These are phyloP conservation scores for Scaptomyza reducta DNA, from an alignment of 2,888 invertebrate genomes.

Conservation along the genomic window DNA sequence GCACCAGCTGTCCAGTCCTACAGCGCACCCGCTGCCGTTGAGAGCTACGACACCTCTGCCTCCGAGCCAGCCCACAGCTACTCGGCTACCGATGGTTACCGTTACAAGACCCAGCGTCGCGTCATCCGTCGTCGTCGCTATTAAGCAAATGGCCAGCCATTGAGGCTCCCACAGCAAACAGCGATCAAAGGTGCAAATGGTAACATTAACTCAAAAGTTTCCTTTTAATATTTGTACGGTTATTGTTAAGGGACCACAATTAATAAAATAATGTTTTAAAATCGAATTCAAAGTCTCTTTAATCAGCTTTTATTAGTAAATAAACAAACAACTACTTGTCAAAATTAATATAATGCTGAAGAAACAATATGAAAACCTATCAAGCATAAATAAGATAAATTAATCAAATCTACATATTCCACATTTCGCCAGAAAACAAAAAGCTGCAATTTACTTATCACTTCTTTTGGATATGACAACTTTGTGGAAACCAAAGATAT, in stretches of 20 bases:
- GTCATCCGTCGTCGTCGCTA: conserved; percentile 76
- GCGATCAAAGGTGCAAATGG: conserved; percentile 24
- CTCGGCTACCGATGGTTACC: conserved; percentile 81
- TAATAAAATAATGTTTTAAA: conserved; percentile 46
- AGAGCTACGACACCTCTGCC: conserved; percentile 47
- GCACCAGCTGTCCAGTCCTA: conserved; percentile 59
- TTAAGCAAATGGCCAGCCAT: conserved; percentile 43
- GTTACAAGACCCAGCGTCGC: conserved; percentile 81
- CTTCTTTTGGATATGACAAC: too few species aligned
- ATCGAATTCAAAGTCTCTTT: conserved; percentile 3
- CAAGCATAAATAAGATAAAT: too few species aligned
- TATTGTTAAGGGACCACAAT: conserved; percentile 56
- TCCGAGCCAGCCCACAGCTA: conserved; percentile 69
- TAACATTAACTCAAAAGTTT: conserved; percentile 30
- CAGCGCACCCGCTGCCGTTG: conserved; percentile 43
- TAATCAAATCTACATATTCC: too few species aligned
- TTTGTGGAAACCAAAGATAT: too few species aligned
- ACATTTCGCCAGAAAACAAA: too few species aligned
- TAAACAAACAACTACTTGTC: too few species aligned
- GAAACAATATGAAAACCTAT: too few species aligned
- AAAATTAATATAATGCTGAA: too few species aligned
- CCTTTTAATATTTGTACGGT: conserved; percentile 33
- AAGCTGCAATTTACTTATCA: too few species aligned
- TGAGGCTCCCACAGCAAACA: conserved; percentile 49
- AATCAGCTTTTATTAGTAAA: background rate